Percentiles rank a stretch among this genome's conserved stretches.
Evolutionary conservation across 2,888 invertebrate species (phyloP).

Genomic region (Muschampia plurimacula): DNA sequence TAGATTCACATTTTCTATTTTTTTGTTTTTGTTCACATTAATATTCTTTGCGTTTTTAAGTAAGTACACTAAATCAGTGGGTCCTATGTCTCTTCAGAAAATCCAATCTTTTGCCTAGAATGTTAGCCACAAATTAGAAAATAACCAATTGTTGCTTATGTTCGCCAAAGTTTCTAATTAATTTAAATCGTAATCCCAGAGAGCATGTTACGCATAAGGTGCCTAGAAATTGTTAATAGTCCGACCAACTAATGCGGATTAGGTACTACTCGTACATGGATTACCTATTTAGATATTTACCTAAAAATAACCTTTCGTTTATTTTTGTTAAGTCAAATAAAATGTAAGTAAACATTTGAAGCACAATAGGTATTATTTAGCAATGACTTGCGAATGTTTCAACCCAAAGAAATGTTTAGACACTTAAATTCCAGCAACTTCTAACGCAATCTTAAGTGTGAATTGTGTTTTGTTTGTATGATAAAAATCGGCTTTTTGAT

Average conservation of each 20-base stretch:
- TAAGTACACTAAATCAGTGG: neutral
- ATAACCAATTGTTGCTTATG: neutral
- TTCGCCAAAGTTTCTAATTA: neutral
- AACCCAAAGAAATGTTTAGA: too few species aligned
- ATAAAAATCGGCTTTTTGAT: neutral
- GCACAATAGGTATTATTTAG: neutral
- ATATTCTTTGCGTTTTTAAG: too few species aligned
- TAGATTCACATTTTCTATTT: too few species aligned
- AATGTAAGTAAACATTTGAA: neutral
- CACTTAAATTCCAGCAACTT: too few species aligned
- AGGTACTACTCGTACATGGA: neutral
- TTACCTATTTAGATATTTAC: neutral
- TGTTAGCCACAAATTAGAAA: neutral
- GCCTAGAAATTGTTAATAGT: neutral
- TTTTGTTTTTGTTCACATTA: too few species aligned
- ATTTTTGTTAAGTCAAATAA: neutral
- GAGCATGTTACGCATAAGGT: neutral
- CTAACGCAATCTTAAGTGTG: too few species aligned
- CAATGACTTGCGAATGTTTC: neutral
- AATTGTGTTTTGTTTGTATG: neutral
- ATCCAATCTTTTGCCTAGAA: neutral
- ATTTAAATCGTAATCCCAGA: neutral
- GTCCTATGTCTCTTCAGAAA: neutral
- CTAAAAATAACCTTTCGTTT: neutral
- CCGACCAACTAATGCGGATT: neutral